Evolutionary conservation across 2,797 vertebrate genomes (phyloP).

Genomic region (Characodon lateralis): DNA sequence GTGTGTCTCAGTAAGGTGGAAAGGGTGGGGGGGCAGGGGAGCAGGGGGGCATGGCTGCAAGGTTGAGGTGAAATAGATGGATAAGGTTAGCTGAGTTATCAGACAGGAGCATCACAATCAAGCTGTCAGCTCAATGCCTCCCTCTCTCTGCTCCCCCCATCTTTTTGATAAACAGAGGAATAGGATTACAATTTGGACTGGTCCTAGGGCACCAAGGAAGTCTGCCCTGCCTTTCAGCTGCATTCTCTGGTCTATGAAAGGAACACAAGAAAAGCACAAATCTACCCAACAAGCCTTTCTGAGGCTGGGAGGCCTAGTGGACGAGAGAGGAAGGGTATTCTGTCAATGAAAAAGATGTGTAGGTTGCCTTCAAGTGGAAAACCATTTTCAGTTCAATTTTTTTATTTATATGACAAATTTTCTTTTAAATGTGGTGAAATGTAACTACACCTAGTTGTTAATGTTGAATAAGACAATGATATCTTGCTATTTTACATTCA

Average conservation of each 20-base stretch:
- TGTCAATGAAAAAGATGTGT: slow-evolving; percentile 46
- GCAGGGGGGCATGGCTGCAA: slow-evolving; percentile 79
- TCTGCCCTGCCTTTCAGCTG: slow-evolving; percentile 77
- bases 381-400: neutral
- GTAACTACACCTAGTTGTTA: neutral
- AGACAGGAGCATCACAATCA: slow-evolving; percentile 88
- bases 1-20: slow-evolving; percentile 64
- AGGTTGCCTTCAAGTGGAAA: slow-evolving; percentile 20
- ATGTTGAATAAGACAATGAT: neutral
- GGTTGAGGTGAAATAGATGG: slow-evolving; percentile 86
- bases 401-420: neutral
- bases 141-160: slow-evolving; percentile 76
- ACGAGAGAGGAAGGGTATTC: slow-evolving; percentile 37
- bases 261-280: slow-evolving; percentile 76
- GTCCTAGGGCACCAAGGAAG: slow-evolving; percentile 79
- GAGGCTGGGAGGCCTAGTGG: slow-evolving; percentile 53
- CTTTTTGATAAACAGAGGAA: slow-evolving; percentile 88
- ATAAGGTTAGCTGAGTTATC: slow-evolving; percentile 87
- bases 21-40: slow-evolving; percentile 68
- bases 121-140: slow-evolving; percentile 81
- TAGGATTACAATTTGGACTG: slow-evolving; percentile 86
- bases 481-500: neutral
- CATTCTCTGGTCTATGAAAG: slow-evolving; percentile 74
- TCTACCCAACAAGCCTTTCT: slow-evolving; percentile 67
- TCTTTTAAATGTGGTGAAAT: neutral